Conservation (phyloP, 2,113 vertebrate species). For the Acrocephalus arundinaceus region DNA sequence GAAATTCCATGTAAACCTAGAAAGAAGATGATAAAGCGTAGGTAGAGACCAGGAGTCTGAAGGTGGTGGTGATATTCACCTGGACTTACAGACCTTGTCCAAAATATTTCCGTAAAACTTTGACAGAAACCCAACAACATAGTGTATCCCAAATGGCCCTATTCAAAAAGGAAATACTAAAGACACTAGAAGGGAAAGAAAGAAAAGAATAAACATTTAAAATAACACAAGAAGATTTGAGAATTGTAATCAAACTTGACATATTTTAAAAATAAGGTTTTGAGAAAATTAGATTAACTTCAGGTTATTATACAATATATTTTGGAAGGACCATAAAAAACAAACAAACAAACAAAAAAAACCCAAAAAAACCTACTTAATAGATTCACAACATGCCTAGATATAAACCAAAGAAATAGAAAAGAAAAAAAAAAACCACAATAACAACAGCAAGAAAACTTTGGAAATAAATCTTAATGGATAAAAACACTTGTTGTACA, state of each 20-base stretch:
- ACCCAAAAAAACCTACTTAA: not conserved
- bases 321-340: not conserved
- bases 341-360: too few relatives aligned
- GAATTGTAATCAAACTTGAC: not conserved
- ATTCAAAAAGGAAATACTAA: not conserved
- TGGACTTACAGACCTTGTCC: not conserved
- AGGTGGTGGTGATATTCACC: not conserved
- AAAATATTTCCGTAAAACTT: not conserved
- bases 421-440: not conserved
- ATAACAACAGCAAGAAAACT: not conserved
- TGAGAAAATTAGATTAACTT: not conserved
- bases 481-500: not conserved
- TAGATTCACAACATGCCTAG: not conserved
- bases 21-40: not conserved
- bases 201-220: not conserved
- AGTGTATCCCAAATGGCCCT: not conserved
- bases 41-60: not conserved
- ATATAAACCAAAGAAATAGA: not conserved
- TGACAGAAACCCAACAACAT: not conserved
- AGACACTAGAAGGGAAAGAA: not conserved
- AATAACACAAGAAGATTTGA: not conserved
- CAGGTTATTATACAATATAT: not conserved
- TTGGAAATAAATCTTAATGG: not conserved
- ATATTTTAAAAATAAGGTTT: not conserved
- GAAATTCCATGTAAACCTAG: not conserved